phyloP scores from a whole-genome alignment of 2,888 invertebrate species.

The Luffia ferchaultella region DNA sequence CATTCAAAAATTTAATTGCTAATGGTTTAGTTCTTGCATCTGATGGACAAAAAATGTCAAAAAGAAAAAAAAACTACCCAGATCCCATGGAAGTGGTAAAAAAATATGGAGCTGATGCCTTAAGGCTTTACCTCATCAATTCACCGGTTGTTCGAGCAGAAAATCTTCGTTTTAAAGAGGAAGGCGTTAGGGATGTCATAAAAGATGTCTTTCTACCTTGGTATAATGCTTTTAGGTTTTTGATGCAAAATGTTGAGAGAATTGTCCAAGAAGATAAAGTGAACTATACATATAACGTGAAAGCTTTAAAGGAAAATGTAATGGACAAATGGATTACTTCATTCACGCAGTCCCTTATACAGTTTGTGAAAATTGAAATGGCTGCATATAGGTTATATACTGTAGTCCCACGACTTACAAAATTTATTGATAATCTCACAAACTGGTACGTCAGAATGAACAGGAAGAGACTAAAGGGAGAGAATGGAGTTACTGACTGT shows the following conservation, averaged over 20 bases:
- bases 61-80: conserved; percentile 98
- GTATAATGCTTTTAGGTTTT: conserved; percentile 93
- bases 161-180: conserved; percentile 95
- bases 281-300: conserved; percentile 65
- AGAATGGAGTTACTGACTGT: conserved; percentile 82
- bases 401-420: conserved; percentile 91
- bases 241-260: conserved; percentile 91
- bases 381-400: conserved; percentile 92
- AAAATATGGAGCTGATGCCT: conserved; percentile 97
- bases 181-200: conserved; percentile 94
- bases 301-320: conserved; percentile 70
- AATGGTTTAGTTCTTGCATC: conserved; percentile 96
- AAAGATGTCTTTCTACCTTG: conserved; percentile 98
- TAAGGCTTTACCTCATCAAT: conserved; percentile 95
- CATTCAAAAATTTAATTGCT: conserved; percentile 96
- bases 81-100: conserved; percentile 91
- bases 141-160: conserved; percentile 98
- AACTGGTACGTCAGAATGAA: conserved; percentile 99
- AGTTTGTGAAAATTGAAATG: conserved; percentile 93
- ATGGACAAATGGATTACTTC: conserved; percentile 99
- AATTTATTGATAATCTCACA: conserved; percentile 96
- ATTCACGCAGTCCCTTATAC: conserved; percentile 91
- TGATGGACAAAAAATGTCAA: conserved; percentile 99
- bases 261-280: conserved; percentile 74
- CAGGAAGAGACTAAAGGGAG: conserved; percentile 93